Evolutionary conservation across 2,797 vertebrate species (phyloP), one percentile per base, ranked within the genome.

Genomic region (Pristis pectinata): DNA sequence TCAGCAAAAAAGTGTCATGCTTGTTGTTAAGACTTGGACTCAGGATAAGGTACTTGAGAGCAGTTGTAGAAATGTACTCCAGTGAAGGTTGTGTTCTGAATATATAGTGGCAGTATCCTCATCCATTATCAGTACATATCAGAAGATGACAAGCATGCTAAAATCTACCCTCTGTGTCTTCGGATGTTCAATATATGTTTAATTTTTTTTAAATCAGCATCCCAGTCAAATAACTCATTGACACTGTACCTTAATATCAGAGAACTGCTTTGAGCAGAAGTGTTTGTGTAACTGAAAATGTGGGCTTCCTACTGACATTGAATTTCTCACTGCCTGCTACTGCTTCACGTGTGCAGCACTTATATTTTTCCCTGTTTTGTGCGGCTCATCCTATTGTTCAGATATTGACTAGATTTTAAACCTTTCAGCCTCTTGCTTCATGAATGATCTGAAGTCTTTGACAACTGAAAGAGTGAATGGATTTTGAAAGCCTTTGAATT

Each of bases 401-500:
- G n/a, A 24, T 64, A 91, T 64, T 91, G 59, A 17, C 64, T 64
- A 37, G 37, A 91, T 91, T 59, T 91, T 37, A 41, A 67, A 61
- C 19, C 37, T 91, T 91, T 87, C 59, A 37, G 59, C 59, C 22
- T 19, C n/a, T 1, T 59, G 37, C 59, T 64, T 89, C 7, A 56
- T 17, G 9, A 87, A 87, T 89, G 17, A n/a, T 24, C 87, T 91
- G 22, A 64, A n/a, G 37, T 67, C 59, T 91, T 67, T 64, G 61
- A 41, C n/a, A 91, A 91, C n/a, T 91, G n/a, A 64, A 41, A n/a
- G 59, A 61, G 59, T 41, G 59, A 91, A 91, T 91, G 6, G 34
- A 37, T 91, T 91, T 91, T 91, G 59, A 64, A 64, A 64, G 87
- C 59, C 87, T 91, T 91, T 91, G 34, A 64, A 64, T 91, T 64